Evolutionary conservation across 1,140 invertebrate species (phyloP), one percentile per base, ranked within the genome.

Genomic region (Saccostrea echinata): DNA sequence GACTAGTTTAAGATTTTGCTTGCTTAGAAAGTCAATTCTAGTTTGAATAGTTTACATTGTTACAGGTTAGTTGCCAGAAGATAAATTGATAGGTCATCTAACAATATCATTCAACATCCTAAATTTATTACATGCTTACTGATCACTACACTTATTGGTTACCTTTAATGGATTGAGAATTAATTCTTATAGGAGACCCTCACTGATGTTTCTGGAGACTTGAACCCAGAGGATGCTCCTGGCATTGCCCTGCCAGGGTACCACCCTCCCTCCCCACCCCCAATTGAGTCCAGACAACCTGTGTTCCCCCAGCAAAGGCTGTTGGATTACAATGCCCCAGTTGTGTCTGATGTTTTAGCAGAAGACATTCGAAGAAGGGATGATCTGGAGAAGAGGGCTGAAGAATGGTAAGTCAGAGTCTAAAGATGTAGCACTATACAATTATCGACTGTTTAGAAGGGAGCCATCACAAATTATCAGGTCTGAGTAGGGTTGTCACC

Each of bases 191-290:
- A 84, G 83, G 55, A 55, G 27, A 88, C 90, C 9, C 55, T 87
- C 8, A 90, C 89, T 2, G 87, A 91, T 53, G 87, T 84, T 24
- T 88, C 86, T 33, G 90, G 91, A 21, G 86, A 88, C 53, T 71
- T 89, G 55, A 64, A 57, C n/a, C 88, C 88, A 12, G 91, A 92
- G 81, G 80, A 88, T 81, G 93, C 91, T 6, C 87, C 90, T 55
- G 93, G 93, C 12, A 84, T 94, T 0, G 89, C 90, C n/a, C 86
- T 94, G 11, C 94, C 94, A 64, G 94, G 94, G 9, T 92, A 94
- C 88, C 89, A 91, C 80, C 91, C 89, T 57, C 90, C 87, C 43
- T 84, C 88, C 24, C 90, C 88, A 33, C 88, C 90, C 30, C 87
- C 87, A 52, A 68, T 86, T 18, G 84, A 55, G 61, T 64, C 90